Conservation (phyloP, 2,797 vertebrate species). For the Gymnocypris eckloni region DNA sequence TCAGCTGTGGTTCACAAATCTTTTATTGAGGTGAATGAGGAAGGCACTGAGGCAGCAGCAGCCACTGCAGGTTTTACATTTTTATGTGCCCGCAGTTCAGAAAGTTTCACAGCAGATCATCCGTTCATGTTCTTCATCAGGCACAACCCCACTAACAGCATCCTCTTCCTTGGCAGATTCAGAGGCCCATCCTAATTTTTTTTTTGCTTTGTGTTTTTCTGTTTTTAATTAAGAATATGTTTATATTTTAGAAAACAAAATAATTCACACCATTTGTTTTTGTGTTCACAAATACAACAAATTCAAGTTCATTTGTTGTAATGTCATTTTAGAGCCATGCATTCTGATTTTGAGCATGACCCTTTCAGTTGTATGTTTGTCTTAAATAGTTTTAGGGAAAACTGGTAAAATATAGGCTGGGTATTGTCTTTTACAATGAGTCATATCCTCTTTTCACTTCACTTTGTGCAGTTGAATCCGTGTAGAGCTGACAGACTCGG, state of each 20-base stretch:
- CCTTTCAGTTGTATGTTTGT: background rate
- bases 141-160: slow-evolving; percentile 82
- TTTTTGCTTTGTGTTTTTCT: background rate
- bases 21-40: slow-evolving; percentile 94
- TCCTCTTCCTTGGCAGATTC: slow-evolving; percentile 88
- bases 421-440: background rate
- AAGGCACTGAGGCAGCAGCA: slow-evolving; percentile 91
- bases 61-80: slow-evolving; percentile 78
- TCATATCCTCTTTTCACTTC: background rate
- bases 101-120: slow-evolving; percentile 84
- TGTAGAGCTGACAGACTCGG: too few relatives aligned
- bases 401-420: background rate
- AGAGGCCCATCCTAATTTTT: slow-evolving; percentile 75
- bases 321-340: background rate
- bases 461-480: background rate
- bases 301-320: background rate
- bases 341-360: background rate
- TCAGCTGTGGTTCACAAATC: slow-evolving; percentile 90
- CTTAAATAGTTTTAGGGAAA: background rate
- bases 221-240: background rate
- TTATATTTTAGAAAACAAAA: background rate
- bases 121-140: slow-evolving; percentile 93
- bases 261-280: background rate
- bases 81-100: slow-evolving; percentile 53
- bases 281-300: background rate